Evolutionary conservation across 2,888 invertebrate species (phyloP), one percentile per base, ranked within the genome.

Genomic region (Lycocerus yunnanus): DNA sequence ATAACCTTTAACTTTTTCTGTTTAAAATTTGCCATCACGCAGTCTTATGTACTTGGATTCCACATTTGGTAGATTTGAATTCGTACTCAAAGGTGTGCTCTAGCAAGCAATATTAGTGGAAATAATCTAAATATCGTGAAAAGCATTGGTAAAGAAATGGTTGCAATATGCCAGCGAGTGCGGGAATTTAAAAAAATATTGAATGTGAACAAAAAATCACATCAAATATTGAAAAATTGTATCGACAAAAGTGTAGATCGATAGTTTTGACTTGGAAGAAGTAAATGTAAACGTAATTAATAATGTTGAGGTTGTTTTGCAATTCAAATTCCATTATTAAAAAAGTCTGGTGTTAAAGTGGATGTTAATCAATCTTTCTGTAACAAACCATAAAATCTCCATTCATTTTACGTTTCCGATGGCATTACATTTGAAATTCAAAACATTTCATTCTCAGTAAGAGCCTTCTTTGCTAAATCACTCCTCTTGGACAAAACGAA

Each of bases 361-460:
- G 76, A 81, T 81, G 82, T 80, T 82, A 83, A 84, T 83, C 82
- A 81, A 83, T 82, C 81, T 80, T 63, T 63, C 71, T 77, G 80
- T 78, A 79, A 79, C 79, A 79, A 79, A 79, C 81, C 81, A 81
- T 82, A 80, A 82, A 83, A 81, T 83, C 81, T 80, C 83, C 81
- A 84, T 84, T 83, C 83, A 83, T 83, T 79, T 76, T 71, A 67
- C 73, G 71, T 73, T 78, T 78, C 78, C 78, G 77, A 76, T 78
- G 73, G 75, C 71, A 68, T 75, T 77, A 74, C 74, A 86, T 86
- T 85, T 85, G 86, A 85, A 86, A 84, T 86, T 86, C 86, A 86
- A 86, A 86, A 84, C 85, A 82, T 86, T 85, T 85, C 85, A 85
- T 85, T 85, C 83, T 78, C 81, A 79, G 82, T 85, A 84, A 86